A percentile compares a stretch with the other conserved stretches of the same genome.
phyloP scores from a whole-genome alignment of 2,797 vertebrate genomes.

The Danio jaintianensis region DNA sequence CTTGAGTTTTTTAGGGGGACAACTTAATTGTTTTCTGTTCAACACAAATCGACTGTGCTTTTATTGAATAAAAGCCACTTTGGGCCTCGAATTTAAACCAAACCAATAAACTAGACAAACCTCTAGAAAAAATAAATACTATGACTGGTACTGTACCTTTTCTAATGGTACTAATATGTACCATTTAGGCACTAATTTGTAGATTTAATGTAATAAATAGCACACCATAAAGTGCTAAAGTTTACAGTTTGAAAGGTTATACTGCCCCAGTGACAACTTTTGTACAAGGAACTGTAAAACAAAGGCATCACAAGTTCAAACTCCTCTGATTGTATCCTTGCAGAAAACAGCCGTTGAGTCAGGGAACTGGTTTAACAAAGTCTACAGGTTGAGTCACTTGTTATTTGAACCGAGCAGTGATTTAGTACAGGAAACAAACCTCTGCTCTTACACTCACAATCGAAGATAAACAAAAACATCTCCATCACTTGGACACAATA shows the following conservation, averaged over 20 bases:
- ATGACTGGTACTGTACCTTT: too few species aligned
- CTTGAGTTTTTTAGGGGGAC: too few species aligned
- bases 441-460: conserved; percentile 6
- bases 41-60: too few species aligned
- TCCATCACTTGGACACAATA: background rate
- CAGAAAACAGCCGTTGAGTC: conserved; percentile 32
- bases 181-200: too few species aligned
- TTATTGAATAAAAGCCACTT: background rate
- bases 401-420: conserved; percentile 46
- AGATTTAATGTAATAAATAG: too few species aligned
- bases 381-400: conserved; percentile 49
- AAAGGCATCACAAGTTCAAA: background rate
- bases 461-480: conserved; percentile 11
- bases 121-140: background rate
- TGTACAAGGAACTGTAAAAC: background rate
- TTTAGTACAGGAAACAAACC: conserved; percentile 40
- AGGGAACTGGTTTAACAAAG: conserved; percentile 54
- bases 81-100: background rate
- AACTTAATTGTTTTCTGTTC: too few species aligned
- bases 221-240: too few species aligned
- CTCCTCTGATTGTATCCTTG: conserved; percentile 12
- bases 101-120: too few species aligned
- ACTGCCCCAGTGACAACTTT: background rate
- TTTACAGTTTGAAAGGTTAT: background rate
- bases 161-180: too few species aligned